Evolutionary conservation across 1,140 invertebrate genomes (phyloP), one percentile per base, ranked within the genome.

Genomic region (Lepidostoma basale): DNA sequence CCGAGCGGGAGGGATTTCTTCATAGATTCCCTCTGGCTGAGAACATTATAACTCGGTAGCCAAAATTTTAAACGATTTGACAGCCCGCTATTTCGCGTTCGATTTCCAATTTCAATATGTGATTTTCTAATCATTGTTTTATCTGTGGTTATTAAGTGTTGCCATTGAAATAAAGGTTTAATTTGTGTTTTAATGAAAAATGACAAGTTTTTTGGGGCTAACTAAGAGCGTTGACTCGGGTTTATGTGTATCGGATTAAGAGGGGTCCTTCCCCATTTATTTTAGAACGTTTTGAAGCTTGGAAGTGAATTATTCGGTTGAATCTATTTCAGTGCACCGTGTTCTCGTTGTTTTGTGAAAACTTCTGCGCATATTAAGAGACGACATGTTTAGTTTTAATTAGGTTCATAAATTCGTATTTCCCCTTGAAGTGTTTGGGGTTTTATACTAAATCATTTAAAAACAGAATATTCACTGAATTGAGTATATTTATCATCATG

Each of bases 1-100:
- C 52, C 52, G 52, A 58, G 25, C 52, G 33, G 40, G 49, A 59
- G 54, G 54, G 64, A 33, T 65, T 40, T 26, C 33, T 26, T 33
- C 39, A 8, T 20, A 26, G 36, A 23, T 22, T 25, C 6, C 16
- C 36, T 28, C 33, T 20, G 39, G 26, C 39, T 16, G 28, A 44
- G 9, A 33, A 56, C 23, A 20, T 10, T 3, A 45, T 66, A 22
- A 66, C 52, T 45, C 40, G 52, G 28, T 39, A 66, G 40, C 63
- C 30, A 26, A 49, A 36, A 47, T 45, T 16, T 26, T 49, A 63
- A 63, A 49, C 5, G 1, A n/a, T 28, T 47, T 63, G 26, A 63
- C 25, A 63, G 60, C 44, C 23, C 60, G 44, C 42, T 49, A 10
- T 23, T 62, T 44, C n/a, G 20, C 44, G 14, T 14, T 16, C 44